Base-by-base conservation (phyloP, 2,888 invertebrate genomes). In the Coleophora deauratella region DNA sequence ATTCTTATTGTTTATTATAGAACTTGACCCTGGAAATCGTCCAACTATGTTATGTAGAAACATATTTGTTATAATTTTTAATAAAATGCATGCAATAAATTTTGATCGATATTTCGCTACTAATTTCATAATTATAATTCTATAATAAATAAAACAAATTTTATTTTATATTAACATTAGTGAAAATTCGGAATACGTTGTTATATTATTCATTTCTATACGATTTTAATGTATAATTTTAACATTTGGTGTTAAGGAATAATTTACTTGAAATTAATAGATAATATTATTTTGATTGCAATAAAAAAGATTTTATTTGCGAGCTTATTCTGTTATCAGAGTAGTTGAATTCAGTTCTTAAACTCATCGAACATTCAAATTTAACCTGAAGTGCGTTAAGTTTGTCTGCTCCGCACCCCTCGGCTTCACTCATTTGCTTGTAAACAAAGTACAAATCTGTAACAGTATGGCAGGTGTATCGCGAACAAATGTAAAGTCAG, bases 21-120 rank as follows among this genome's bases (percentile, higher is more conserved):
- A 40, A 30, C 10, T 55, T 55, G 54, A 59, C 57, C 54, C 55
- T 53, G 51, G 50, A 58, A 66, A 71, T 72, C 76, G 81, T 81
- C 79, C 80, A 77, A 65, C 58, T 61, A 59, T 62, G 62, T 76
- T 78, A 71, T 69, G 70, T 72, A 78, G 67, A 59, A 59, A 50
- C 53, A 48, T 70, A 59, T 72, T 72, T 71, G 71, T 79, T 80
- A 57, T 75, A 64, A 70, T 73, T 71, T n/a, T 67, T 62, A 65
- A 65, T 53, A 59, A 58, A 59, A 62, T 77, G 76, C 81, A 81
- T 78, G 82, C 81, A 82, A 82, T 81, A 82, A 78, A 72, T 56
- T 66, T 72, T 57, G 62, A 77, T 74, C 80, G 82, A 81, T 82
- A 82, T 82, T 82, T 78, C 70, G 67, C 65, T 76, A 68, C 62